Evolutionary conservation across 2,113 vertebrate species (phyloP).

Genomic region (Gopherus evgoodei): DNA sequence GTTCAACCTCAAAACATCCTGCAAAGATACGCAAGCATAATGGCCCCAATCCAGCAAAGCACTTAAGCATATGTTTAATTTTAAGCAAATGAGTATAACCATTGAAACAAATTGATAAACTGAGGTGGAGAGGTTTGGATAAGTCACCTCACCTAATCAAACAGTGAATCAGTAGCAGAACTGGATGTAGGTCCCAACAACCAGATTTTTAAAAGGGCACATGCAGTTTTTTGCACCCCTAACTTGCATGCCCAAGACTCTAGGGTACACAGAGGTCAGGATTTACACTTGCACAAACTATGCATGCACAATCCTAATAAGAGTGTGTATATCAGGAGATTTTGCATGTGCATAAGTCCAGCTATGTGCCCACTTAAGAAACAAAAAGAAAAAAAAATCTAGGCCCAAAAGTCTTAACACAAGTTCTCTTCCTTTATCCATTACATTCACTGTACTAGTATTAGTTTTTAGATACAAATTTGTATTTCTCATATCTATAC

Average conservation of each 20-base stretch:
- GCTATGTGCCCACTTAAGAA: neutral
- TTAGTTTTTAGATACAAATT: neutral
- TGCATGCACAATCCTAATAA: neutral
- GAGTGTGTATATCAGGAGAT: neutral
- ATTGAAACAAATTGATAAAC: neutral
- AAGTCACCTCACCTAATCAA: neutral
- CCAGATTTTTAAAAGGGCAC: neutral
- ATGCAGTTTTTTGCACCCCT: neutral
- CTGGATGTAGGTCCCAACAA: neutral
- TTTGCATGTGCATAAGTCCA: fast-evolving
- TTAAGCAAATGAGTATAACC: neutral
- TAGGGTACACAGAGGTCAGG: neutral
- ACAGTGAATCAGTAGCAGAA: neutral
- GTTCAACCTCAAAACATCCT: neutral
- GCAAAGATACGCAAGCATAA: neutral
- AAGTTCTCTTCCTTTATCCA: neutral
- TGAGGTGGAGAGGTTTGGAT: neutral
- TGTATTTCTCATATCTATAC: neutral
- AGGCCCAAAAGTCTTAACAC: neutral
- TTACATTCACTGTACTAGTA: neutral
- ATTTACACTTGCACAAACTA: neutral
- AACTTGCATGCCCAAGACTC: neutral
- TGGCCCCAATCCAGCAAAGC: neutral
- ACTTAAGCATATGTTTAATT: neutral
- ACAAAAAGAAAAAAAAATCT: neutral